A percentile compares a stretch with the other conserved stretches of the same genome.
Evolutionary conservation across 64 coral and sea anemone genomes (phyloP).

Genomic region (Actinia tenebrosa): DNA sequence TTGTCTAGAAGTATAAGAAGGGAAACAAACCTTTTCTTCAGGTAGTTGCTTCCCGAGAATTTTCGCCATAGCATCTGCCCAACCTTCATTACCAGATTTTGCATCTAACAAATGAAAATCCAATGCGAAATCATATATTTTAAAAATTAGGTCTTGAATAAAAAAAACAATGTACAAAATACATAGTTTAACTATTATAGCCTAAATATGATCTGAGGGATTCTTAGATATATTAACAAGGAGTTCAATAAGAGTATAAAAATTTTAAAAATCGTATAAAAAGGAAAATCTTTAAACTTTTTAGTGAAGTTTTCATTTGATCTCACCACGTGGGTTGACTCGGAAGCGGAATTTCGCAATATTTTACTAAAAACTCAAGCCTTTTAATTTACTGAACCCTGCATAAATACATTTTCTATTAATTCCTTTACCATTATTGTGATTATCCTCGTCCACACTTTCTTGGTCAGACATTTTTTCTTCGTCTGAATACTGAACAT

Average conservation of each 20-base stretch:
- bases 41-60: slow-evolving; percentile 71
- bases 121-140: background rate
- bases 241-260: too few species aligned
- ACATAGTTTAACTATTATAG: too few species aligned
- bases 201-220: too few species aligned
- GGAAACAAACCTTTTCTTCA: slow-evolving; percentile 58
- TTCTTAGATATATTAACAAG: too few species aligned
- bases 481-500: slow-evolving; percentile 22
- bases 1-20: background rate
- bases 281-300: background rate
- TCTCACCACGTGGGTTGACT: background rate
- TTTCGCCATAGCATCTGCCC: slow-evolving; percentile 95
- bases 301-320: background rate
- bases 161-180: too few species aligned
- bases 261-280: too few species aligned
- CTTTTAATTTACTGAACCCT: background rate
- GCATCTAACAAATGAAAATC: background rate
- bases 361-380: background rate
- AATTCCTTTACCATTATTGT: background rate
- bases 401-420: background rate
- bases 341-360: background rate
- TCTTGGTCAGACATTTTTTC: slow-evolving; percentile 39
- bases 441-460: slow-evolving; percentile 9
- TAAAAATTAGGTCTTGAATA: background rate
- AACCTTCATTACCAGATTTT: slow-evolving; percentile 24